These are phyloP conservation scores for Recurvirostra avosetta DNA, from an alignment of 2,113 vertebrate species.

Conservation along the genomic window DNA sequence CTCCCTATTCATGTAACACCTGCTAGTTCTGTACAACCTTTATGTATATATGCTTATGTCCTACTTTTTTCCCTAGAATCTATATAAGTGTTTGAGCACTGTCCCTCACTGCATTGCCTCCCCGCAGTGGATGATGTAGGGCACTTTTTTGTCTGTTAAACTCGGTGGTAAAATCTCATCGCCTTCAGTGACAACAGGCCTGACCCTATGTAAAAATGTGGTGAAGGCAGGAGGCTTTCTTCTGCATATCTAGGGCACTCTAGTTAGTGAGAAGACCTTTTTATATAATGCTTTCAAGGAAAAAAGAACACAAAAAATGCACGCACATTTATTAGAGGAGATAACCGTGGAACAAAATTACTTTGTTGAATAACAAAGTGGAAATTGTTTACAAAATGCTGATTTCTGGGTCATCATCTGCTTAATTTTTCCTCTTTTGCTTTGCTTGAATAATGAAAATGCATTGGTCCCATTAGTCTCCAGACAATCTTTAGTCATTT, in stretches of 20 bases:
- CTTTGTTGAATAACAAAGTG: constrained; percentile 3
- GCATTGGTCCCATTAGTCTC: neutral
- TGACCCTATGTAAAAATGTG: neutral
- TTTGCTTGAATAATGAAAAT: neutral
- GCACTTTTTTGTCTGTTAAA: neutral
- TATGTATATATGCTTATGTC: neutral
- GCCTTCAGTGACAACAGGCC: neutral
- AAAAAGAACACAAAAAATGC: neutral
- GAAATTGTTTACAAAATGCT: constrained; percentile 33
- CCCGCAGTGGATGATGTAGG: neutral
- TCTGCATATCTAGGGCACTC: neutral
- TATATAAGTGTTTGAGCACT: neutral
- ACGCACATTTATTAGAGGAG: neutral
- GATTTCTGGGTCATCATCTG: constrained; percentile 36
- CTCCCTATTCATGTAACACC: constrained; percentile 10
- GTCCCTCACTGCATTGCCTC: neutral
- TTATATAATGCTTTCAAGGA: neutral
- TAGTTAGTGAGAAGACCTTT: neutral
- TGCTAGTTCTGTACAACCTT: neutral
- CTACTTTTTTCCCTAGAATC: neutral
- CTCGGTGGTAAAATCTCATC: neutral
- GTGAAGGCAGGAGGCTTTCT: neutral
- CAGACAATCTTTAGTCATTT: neutral
- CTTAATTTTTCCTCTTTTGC: neutral
- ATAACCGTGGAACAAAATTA: neutral